Evolutionary conservation across 1,140 invertebrate genomes (phyloP).

Genomic region (Trichonephila clavipes): DNA sequence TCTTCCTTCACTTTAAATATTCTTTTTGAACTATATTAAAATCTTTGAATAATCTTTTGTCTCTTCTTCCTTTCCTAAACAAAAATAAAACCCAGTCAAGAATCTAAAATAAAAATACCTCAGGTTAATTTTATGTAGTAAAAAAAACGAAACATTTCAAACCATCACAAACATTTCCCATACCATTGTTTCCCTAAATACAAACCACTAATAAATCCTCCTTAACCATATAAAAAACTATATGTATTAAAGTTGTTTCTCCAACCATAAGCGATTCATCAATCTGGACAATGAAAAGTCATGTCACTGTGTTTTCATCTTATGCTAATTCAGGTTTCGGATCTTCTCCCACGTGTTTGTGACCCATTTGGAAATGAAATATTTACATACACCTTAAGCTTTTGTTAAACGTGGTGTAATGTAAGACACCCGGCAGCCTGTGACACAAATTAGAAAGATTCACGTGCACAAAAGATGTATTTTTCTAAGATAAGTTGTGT

Average conservation of each 20-base stretch:
- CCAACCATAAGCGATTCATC: neutral
- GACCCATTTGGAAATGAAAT: neutral
- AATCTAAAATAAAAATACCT: no score
- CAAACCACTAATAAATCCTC: neutral
- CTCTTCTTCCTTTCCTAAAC: no score
- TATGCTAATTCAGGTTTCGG: neutral
- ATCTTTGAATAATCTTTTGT: no score
- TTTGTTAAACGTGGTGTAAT: neutral
- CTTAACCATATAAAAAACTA: neutral
- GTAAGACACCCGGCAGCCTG: neutral
- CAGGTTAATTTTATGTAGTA: no score
- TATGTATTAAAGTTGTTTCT: neutral
- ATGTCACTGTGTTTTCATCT: neutral
- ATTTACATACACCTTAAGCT: neutral
- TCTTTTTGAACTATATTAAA: no score
- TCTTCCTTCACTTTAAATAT: no score
- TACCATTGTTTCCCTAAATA: neutral
- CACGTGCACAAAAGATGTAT: neutral
- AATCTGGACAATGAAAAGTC: neutral
- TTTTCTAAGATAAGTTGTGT: neutral
- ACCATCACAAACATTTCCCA: no score
- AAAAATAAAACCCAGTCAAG: no score
- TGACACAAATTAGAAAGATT: conserved; percentile 18
- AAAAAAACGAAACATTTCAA: no score
- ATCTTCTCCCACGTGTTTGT: neutral